Conservation (phyloP, 2,113 vertebrate genomes). For the Chlamydotis undulata region DNA sequence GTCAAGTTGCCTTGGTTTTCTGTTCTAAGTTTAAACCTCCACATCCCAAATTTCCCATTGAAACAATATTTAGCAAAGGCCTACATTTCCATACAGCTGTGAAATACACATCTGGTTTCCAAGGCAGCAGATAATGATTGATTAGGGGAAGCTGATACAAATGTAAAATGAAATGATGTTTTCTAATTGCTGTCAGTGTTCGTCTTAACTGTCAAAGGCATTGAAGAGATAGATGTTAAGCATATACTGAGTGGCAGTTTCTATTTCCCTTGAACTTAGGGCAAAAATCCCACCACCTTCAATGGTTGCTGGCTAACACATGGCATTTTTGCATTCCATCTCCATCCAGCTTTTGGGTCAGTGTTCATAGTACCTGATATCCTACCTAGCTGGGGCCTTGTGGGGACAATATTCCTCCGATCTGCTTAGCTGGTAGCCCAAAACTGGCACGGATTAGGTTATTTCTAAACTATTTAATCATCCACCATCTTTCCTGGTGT, state of each 20-base stretch:
- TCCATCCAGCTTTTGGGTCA: accelerated
- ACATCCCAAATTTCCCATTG: not conserved
- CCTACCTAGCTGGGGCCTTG: not conserved
- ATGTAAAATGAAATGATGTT: not conserved
- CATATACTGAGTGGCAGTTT: not conserved
- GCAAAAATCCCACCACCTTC: not conserved
- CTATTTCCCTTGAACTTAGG: not conserved
- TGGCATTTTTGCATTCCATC: not conserved
- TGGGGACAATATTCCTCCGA: not conserved
- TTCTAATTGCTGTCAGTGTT: not conserved
- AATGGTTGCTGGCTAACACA: accelerated
- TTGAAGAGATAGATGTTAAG: not conserved
- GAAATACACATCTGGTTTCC: not conserved
- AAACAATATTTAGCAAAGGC: not conserved
- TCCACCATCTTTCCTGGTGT: not conserved
- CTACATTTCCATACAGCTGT: not conserved
- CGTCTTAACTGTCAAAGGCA: not conserved
- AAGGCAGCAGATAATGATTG: not conserved
- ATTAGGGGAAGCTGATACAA: not conserved
- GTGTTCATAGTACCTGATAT: not conserved
- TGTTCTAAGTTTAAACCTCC: not conserved
- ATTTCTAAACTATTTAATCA: not conserved
- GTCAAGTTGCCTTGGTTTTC: not conserved
- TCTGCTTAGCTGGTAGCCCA: not conserved
- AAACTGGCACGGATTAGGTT: not conserved